phyloP scores from a whole-genome alignment of 2,888 invertebrate species.

The Siphlonurus alternatus region DNA sequence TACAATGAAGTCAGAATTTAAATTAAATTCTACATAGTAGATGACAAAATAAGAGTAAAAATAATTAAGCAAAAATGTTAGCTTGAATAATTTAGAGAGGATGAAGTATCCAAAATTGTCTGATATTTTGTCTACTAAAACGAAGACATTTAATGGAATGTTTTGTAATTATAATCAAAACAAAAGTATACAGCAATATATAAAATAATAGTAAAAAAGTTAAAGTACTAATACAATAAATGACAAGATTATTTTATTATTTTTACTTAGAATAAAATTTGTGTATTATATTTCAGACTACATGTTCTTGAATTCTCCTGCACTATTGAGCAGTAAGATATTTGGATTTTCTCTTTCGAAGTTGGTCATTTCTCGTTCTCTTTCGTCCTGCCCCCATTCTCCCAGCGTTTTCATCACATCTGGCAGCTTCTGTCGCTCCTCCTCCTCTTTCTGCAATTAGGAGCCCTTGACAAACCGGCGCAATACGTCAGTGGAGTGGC shows the following conservation, averaged over 20 bases:
- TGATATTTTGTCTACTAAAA: background rate
- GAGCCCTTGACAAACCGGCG: slow-evolving; percentile 14
- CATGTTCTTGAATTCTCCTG: slow-evolving; percentile 48
- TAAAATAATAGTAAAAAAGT: background rate
- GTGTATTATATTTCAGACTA: too few relatives aligned
- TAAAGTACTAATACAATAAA: too few relatives aligned
- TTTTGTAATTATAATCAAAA: background rate
- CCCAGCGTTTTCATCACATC: slow-evolving; percentile 58
- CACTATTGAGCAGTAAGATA: slow-evolving; percentile 52
- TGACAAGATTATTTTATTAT: too few relatives aligned
- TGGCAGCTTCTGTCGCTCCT: slow-evolving; percentile 43
- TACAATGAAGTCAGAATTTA: too few relatives aligned
- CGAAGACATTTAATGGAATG: background rate
- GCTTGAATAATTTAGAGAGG: too few relatives aligned
- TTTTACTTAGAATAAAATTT: too few relatives aligned
- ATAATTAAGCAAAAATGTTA: too few relatives aligned
- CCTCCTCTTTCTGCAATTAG: slow-evolving; percentile 47
- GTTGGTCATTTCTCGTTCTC: slow-evolving; percentile 50
- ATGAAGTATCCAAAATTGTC: too few relatives aligned
- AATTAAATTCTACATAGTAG: too few relatives aligned
- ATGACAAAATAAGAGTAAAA: too few relatives aligned
- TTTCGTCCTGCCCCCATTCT: slow-evolving; percentile 54
- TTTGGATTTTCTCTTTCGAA: slow-evolving; percentile 66
- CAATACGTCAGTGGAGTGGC: background rate
- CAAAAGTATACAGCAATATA: background rate